Evolutionary conservation across 2,888 invertebrate species (phyloP).

Genomic region (Junonia oenone): DNA sequence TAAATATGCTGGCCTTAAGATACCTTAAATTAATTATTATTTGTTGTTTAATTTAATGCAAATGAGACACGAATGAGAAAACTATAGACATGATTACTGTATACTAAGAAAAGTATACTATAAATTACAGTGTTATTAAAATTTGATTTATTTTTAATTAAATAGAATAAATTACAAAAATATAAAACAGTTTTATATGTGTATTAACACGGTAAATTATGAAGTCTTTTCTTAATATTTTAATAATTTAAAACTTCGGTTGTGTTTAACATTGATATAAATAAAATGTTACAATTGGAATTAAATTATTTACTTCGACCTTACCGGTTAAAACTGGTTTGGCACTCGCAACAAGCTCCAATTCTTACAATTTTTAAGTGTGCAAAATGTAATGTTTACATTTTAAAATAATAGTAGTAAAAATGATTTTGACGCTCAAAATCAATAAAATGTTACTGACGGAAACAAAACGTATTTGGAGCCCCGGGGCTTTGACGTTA

Average conservation of each 20-base stretch:
- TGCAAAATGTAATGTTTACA: constrained; percentile 10
- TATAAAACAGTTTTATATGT: too few relatives aligned
- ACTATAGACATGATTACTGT: neutral
- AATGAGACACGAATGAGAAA: neutral
- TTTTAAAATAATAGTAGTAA: neutral
- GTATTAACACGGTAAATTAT: neutral
- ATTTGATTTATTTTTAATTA: neutral
- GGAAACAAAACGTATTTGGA: neutral
- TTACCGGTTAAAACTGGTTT: constrained; percentile 65
- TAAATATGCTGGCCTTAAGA: neutral
- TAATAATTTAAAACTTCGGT: neutral
- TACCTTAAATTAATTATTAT: neutral
- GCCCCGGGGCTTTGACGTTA: constrained; percentile 28
- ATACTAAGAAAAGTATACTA: neutral
- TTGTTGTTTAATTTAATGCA: neutral
- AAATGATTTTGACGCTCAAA: neutral
- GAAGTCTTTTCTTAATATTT: neutral
- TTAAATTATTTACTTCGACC: constrained; percentile 57
- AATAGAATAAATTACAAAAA: neutral
- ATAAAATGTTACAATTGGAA: constrained; percentile 39
- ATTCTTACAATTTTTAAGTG: constrained; percentile 29
- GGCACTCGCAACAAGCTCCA: constrained; percentile 58
- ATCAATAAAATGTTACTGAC: too few relatives aligned
- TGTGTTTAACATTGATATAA: constrained; percentile 13
- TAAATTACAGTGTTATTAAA: neutral